Base-by-base conservation (phyloP, 1,140 invertebrate genomes). In the Mycetomoellerius zeteki region DNA sequence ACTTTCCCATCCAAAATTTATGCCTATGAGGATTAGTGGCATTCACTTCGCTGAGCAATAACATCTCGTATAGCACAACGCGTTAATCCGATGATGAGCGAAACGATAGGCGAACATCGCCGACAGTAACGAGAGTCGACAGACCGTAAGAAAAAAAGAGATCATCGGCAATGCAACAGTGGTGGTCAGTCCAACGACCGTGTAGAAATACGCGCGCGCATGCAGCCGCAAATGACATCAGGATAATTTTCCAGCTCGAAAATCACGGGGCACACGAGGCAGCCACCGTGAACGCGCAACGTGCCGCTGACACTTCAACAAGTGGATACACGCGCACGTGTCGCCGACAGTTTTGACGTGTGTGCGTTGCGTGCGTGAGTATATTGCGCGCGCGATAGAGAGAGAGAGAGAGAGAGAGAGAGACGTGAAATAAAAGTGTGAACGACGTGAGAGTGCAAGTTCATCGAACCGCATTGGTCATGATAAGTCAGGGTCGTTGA, bases 211-310 rank as follows among this genome's bases (percentile, higher is more conserved):
- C 10, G 12, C 43, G 14, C 67, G 86, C 62, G 69, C 43, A 50
- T 77, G 78, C 91, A 88, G 85, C 81, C 87, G 91, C 89, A 88
- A 89, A 91, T 91, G 88, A 89, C 91, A 86, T 75, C 72, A 64
- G 81, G 88, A 91, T 92, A 93, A 94, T 94, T 94, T 94, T 94
- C 93, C 93, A 89, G 89, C 85, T 89, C 90, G 93, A 92, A 92
- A 93, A 93, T 93, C 92, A 86, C 93, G 88, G 86, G 86, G 80
- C 90, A 91, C 90, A 69, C 14, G 71, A 43, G 50, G 52, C 78
- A 87, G 78, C 47, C 65, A 77, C 67, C 90, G 87, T 88, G 69
- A 88, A 86, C 77, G 87, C 82, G 89, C 82, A 90, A 86, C 87
- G 85, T 91, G 90, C 85, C 87, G 69, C 73, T 91, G 90, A 91